Percentiles rank a stretch among this genome's conserved stretches.
Conservation (phyloP, 2,888 invertebrate species). For the Phaedon cochleariae region DNA sequence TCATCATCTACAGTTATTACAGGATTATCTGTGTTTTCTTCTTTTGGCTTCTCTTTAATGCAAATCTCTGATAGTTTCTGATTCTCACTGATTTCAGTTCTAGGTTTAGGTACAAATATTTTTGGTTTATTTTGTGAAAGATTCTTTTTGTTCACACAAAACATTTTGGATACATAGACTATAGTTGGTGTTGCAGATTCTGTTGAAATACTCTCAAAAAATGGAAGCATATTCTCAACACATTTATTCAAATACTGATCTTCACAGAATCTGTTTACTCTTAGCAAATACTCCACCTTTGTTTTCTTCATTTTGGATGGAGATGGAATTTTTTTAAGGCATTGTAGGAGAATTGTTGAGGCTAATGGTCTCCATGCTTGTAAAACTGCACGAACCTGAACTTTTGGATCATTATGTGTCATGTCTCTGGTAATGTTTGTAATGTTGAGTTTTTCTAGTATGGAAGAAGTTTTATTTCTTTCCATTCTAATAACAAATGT, state of each 20-base stretch:
- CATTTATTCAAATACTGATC: slow-evolving; percentile 74
- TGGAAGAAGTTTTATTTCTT: slow-evolving; percentile 73
- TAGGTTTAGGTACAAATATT: slow-evolving; percentile 71
- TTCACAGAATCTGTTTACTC: slow-evolving; percentile 65
- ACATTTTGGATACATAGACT: slow-evolving; percentile 90
- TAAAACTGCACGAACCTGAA: slow-evolving; percentile 82
- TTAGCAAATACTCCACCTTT: slow-evolving; percentile 85
- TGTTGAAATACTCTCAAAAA: slow-evolving; percentile 46
- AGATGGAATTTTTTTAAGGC: slow-evolving; percentile 82
- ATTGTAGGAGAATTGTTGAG: slow-evolving; percentile 81
- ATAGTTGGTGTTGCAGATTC: slow-evolving; percentile 72
- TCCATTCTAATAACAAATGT: slow-evolving; percentile 79
- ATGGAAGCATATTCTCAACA: slow-evolving; percentile 67
- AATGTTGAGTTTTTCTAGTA: slow-evolving; percentile 81
- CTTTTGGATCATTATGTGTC: slow-evolving; percentile 78
- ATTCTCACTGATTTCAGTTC: slow-evolving; percentile 12
- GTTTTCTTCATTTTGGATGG: slow-evolving; percentile 79
- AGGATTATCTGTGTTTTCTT: slow-evolving; percentile 45
- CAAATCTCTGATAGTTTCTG: slow-evolving; percentile 17
- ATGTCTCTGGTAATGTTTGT: slow-evolving; percentile 80
- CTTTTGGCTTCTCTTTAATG: slow-evolving; percentile 33
- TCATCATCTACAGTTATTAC: slow-evolving; percentile 47
- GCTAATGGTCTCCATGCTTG: slow-evolving; percentile 92
- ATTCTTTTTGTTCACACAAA: slow-evolving; percentile 76
- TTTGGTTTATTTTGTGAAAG: slow-evolving; percentile 84